Percentiles rank a stretch among this genome's conserved stretches.
These are phyloP conservation scores for Paramormyrops hopkinsi DNA, from an alignment of 2,797 vertebrate species.

Conservation along the genomic window DNA sequence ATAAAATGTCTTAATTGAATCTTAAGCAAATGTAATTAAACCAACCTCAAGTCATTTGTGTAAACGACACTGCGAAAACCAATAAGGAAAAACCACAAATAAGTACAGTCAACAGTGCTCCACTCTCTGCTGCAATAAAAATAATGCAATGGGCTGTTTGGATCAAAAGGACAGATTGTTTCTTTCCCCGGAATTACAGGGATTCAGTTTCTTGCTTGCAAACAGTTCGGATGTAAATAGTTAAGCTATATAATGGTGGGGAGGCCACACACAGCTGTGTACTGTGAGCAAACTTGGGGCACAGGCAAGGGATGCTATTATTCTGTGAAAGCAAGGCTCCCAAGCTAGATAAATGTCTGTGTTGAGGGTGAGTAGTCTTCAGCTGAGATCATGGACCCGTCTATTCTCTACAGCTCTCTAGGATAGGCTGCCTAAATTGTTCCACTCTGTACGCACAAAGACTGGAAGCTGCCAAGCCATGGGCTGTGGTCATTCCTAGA, in stretches of 20 bases:
- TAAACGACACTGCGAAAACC: slow-evolving; percentile 25
- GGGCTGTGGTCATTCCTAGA: background rate
- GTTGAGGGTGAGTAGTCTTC: background rate
- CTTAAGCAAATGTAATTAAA: slow-evolving; percentile 34
- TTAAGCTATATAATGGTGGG: slow-evolving; percentile 16
- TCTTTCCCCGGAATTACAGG: slow-evolving; percentile 26
- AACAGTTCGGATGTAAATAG: slow-evolving; percentile 30
- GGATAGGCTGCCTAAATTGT: background rate
- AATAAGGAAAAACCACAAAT: slow-evolving; percentile 29
- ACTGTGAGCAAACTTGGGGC: background rate
- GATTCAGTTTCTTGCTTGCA: slow-evolving; percentile 25
- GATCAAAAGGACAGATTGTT: slow-evolving; percentile 15
- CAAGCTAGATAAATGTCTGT: background rate
- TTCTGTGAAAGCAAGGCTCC: background rate
- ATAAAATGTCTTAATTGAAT: slow-evolving; percentile 31
- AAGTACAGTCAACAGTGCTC: slow-evolving; percentile 27
- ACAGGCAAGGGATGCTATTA: background rate
- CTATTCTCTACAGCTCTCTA: background rate
- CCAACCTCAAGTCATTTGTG: slow-evolving; percentile 36
- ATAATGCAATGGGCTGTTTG: slow-evolving; percentile 21
- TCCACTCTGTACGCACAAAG: background rate
- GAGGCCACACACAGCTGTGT: slow-evolving; percentile 29
- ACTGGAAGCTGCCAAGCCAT: background rate
- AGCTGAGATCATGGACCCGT: background rate
- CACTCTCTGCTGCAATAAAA: slow-evolving; percentile 16